A percentile compares a stretch with the other conserved stretches of the same genome.
These are phyloP conservation scores for Naja naja DNA, from an alignment of 2,113 vertebrate species.

Conservation along the genomic window DNA sequence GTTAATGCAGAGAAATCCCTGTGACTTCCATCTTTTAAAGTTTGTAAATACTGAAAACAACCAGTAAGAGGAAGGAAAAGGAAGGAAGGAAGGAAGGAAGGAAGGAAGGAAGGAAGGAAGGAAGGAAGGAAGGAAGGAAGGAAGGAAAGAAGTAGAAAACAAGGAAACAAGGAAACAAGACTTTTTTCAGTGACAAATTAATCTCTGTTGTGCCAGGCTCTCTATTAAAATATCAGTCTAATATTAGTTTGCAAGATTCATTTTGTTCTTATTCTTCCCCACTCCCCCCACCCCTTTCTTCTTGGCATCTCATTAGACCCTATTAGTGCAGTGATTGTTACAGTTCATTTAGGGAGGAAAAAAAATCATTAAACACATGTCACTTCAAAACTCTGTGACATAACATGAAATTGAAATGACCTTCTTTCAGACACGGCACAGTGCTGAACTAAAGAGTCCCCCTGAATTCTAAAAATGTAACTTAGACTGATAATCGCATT, in stretches of 20 bases:
- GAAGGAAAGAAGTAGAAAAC: too few species aligned
- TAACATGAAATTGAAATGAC: constrained; percentile 65
- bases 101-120: constrained; percentile 3
- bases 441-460: constrained; percentile 39
- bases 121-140: not conserved
- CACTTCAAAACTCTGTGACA: constrained; percentile 56
- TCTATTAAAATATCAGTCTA: constrained; percentile 42
- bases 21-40: not conserved
- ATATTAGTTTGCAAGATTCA: constrained; percentile 40
- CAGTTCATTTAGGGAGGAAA: constrained; percentile 54
- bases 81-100: not conserved
- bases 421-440: constrained; percentile 59
- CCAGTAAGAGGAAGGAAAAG: constrained; percentile 12
- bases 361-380: constrained; percentile 63
- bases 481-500: constrained; percentile 15
- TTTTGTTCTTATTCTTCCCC: not conserved
- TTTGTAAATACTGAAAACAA: constrained; percentile 12
- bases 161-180: too few species aligned
- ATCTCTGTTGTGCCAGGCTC: not conserved
- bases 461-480: constrained; percentile 53
- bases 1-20: not conserved
- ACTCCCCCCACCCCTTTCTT: constrained; percentile 19
- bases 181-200: constrained; percentile 37
- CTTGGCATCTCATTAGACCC: constrained; percentile 47
- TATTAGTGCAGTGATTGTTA: constrained; percentile 59